Percentiles rank a stretch among this genome's conserved stretches.
Evolutionary conservation across 2,113 vertebrate genomes (phyloP).

Genomic region (Bothrops jararaca): DNA sequence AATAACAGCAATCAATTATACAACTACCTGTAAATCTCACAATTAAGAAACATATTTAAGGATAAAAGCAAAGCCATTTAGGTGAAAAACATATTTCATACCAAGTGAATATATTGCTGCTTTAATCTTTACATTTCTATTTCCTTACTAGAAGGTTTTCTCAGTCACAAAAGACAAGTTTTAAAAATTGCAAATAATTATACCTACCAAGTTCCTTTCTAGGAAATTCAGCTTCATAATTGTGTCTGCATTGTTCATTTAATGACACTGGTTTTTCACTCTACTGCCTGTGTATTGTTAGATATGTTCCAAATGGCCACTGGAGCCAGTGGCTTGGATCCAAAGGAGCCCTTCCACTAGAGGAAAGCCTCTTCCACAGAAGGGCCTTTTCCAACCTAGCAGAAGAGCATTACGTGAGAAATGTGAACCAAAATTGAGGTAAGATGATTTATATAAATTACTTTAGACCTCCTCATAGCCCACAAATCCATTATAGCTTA

Average conservation of each 20-base stretch:
- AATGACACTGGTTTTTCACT: slow-evolving; percentile 7
- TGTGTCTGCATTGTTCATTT: slow-evolving; percentile 10
- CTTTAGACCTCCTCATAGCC: background rate
- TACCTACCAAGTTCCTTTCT: slow-evolving; percentile 1
- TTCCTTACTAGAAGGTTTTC: background rate
- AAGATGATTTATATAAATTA: background rate
- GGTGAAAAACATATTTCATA: background rate
- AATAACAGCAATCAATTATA: background rate
- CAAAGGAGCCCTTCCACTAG: slow-evolving; percentile 9
- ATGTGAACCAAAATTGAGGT: background rate
- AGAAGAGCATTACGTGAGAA: slow-evolving; percentile 8
- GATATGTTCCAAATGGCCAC: background rate
- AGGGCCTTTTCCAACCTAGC: slow-evolving; percentile 14
- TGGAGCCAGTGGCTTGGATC: slow-evolving; percentile 9
- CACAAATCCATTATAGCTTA: background rate
- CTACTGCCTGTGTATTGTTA: background rate
- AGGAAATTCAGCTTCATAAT: background rate
- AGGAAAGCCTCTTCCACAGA: slow-evolving; percentile 12
- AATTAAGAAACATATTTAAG: background rate
- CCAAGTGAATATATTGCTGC: background rate
- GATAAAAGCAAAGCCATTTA: background rate
- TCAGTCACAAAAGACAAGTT: background rate
- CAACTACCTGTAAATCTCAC: background rate
- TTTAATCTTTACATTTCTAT: background rate
- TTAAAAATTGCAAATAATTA: background rate